Conservation (phyloP, 2,113 vertebrate species). For the Gobius niger region DNA sequence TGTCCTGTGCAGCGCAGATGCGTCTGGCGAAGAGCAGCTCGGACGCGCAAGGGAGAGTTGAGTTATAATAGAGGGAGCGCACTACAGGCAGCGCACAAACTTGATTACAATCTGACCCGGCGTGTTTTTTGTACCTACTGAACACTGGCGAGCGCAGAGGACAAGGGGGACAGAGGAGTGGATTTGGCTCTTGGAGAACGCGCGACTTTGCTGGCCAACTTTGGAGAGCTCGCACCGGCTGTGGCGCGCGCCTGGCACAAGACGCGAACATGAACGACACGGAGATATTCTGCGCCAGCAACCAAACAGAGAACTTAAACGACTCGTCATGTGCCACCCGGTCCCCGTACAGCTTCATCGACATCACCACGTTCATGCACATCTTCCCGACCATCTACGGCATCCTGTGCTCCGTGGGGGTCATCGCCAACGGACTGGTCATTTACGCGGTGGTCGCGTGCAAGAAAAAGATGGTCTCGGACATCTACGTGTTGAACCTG, state of each 20-base stretch:
- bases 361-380: constrained; percentile 79
- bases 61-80: constrained; percentile 18
- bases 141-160: neutral
- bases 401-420: constrained; percentile 76
- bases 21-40: constrained; percentile 20
- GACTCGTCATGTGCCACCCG: constrained; percentile 47
- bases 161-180: neutral
- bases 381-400: constrained; percentile 79
- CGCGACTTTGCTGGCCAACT: constrained; percentile 32
- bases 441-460: constrained; percentile 79
- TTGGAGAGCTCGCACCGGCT: constrained; percentile 31
- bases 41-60: constrained; percentile 28
- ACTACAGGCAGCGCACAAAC: neutral
- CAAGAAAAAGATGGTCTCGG: constrained; percentile 82
- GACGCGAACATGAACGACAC: constrained; percentile 71
- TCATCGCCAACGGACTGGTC: constrained; percentile 78
- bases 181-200: neutral
- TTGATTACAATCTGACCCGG: neutral
- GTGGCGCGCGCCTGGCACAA: constrained; percentile 18
- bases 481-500: constrained; percentile 82
- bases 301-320: constrained; percentile 45
- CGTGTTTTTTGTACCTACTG: neutral
- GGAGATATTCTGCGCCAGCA: constrained; percentile 46
- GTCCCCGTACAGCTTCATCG: constrained; percentile 44
- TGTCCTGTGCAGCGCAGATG: constrained; percentile 17